Evolutionary conservation across 2,888 invertebrate genomes (phyloP), one percentile per base, ranked within the genome.

Genomic region (Drosophila rubida): DNA sequence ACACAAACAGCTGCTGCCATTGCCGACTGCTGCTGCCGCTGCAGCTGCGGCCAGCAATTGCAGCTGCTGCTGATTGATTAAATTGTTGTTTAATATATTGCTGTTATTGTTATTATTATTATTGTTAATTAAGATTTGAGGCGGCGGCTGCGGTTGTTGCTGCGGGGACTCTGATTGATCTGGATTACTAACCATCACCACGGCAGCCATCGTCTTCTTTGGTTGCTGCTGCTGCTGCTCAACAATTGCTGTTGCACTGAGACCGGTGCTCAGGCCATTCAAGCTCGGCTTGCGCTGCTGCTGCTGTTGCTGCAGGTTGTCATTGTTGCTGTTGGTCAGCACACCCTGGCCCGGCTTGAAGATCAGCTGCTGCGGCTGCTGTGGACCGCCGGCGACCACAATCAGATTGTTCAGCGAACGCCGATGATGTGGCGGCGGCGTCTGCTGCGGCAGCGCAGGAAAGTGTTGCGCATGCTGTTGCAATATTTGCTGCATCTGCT

Each of bases 391-490:
- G 49, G 91, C 75, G 4, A 91, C 89, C 41, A 91, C 83, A 68
- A 91, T 91, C 45, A 92, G 76, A 80, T 91, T 92, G 61, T 90
- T 92, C 0, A 92, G 70, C n/a, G 92, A 92, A 16, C 91, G 90
- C 30, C 91, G 84, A 75, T 90, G 90, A 59, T 87, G 76, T 55
- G 88, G 89, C 3, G 83, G 81, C 14, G 87, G 82, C 37, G 80
- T 85, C 48, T 88, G 89, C 19, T 90, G 88, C 14, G 90, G 89
- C 59, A 90, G 58, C 2, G 89, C 73, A 14, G 88, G 81, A 59
- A 89, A 90, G 55, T 89, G 90, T 25, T 78, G 72, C 7, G 71
- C 55, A 66, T 88, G 88, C 50, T 90, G 90, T 55, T 89, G 89
- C 58, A 88, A 46, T 61, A 87, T 75, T 74, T 86, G 83, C 32